A percentile compares a stretch with the other conserved stretches of the same genome.
phyloP scores from a whole-genome alignment of 2,113 vertebrate species.

The Gymnorhina tibicen region DNA sequence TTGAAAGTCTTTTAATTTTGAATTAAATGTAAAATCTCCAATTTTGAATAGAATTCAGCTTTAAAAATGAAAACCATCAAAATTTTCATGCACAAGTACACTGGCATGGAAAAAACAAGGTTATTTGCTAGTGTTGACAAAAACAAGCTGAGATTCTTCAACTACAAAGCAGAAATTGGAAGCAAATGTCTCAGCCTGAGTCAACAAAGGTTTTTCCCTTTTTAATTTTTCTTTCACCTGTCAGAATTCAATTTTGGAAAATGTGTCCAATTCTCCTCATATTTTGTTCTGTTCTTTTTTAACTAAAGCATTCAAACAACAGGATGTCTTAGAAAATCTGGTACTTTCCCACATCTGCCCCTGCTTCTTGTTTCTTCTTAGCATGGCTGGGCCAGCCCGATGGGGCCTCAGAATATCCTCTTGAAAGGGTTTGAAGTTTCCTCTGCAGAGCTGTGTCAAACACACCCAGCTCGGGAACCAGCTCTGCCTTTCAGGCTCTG shows the following conservation, averaged over 20 bases:
- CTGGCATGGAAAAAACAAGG: not conserved
- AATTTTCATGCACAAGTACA: not conserved
- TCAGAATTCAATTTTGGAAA: not conserved
- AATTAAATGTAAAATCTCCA: not conserved
- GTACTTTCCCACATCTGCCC: not conserved
- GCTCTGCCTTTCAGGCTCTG: not conserved
- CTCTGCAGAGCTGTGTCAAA: not conserved
- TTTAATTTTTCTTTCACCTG: not conserved
- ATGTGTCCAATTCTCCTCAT: not conserved
- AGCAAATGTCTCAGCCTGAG: not conserved
- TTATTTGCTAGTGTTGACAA: not conserved
- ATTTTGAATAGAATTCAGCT: not conserved
- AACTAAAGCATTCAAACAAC: not conserved
- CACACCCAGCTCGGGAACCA: accelerated
- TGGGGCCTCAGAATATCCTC: not conserved
- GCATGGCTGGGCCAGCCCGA: accelerated
- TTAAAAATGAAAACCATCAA: not conserved
- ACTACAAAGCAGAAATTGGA: not conserved
- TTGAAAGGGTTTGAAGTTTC: not conserved
- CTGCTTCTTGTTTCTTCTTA: not conserved
- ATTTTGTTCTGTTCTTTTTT: not conserved
- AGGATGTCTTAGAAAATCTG: not conserved
- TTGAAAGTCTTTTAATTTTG: not conserved
- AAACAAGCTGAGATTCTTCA: not conserved
- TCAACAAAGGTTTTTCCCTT: not conserved